Percentiles rank a stretch among this genome's conserved stretches.
phyloP scores from a whole-genome alignment of 2,797 vertebrate genomes.

The Tokudaia muenninki region DNA sequence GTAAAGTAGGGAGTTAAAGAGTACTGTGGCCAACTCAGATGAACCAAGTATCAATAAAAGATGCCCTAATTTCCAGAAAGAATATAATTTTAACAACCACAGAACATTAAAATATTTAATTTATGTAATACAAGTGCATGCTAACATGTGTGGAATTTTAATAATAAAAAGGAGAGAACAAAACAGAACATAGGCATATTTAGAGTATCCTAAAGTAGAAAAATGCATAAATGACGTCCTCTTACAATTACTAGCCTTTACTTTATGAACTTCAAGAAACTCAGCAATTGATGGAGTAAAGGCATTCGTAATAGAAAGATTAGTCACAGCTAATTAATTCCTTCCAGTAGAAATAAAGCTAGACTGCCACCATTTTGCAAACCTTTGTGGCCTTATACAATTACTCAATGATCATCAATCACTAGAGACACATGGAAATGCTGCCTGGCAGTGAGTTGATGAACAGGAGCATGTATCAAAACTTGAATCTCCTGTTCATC shows the following conservation, averaged over 20 bases:
- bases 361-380: background rate
- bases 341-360: background rate
- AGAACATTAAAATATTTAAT: background rate
- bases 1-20: background rate
- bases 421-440: background rate
- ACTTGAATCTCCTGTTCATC: background rate
- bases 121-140: background rate
- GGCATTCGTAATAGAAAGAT: background rate
- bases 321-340: slow-evolving; percentile 1
- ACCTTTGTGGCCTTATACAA: background rate
- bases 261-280: background rate
- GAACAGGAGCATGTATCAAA: background rate
- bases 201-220: background rate
- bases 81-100: background rate
- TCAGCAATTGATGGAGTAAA: background rate
- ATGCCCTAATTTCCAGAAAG: background rate
- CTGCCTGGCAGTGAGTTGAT: background rate
- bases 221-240: background rate
- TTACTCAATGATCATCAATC: background rate
- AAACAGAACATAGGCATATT: background rate
- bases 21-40: background rate
- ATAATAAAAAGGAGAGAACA: background rate
- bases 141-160: background rate
- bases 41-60: background rate
- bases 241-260: background rate